Evolutionary conservation across 2,888 invertebrate genomes (phyloP).

Genomic region (Drosophila picticornis): DNA sequence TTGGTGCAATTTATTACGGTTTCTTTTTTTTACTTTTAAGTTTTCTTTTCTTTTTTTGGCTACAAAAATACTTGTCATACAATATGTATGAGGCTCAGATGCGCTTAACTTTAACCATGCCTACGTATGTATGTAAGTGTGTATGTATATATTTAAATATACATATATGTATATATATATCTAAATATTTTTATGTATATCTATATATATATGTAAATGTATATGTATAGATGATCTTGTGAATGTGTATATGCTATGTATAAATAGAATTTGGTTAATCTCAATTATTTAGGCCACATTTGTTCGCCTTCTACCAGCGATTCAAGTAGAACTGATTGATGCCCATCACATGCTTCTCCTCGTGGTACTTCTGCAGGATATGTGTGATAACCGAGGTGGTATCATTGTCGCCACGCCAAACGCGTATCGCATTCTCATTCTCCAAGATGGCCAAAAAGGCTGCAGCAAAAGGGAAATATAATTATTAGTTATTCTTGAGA

Average conservation of each 20-base stretch:
- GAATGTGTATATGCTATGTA: constrained; percentile 43
- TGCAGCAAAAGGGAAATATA: constrained; percentile 56
- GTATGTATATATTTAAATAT: constrained; percentile 29
- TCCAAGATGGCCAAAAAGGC: constrained; percentile 90
- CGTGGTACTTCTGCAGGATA: constrained; percentile 88
- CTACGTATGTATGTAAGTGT: constrained; percentile 28
- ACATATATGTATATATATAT: constrained; percentile 26
- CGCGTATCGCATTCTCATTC: constrained; percentile 87
- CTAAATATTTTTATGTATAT: constrained; percentile 35
- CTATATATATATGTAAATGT: constrained; percentile 17
- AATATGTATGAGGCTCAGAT: constrained; percentile 49
- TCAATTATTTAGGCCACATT: constrained; percentile 69
- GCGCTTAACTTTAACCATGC: constrained; percentile 54
- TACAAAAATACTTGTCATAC: constrained; percentile 70
- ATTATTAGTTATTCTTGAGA: not conserved
- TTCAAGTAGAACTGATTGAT: constrained; percentile 86
- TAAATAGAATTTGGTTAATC: constrained; percentile 75
- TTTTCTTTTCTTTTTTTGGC: constrained; percentile 39
- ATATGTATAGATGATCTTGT: constrained; percentile 29
- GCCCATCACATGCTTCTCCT: constrained; percentile 87
- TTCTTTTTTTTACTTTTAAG: constrained; percentile 5
- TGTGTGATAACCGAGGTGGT: constrained; percentile 89
- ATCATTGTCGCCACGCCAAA: constrained; percentile 90
- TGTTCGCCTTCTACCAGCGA: constrained; percentile 74
- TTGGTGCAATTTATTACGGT: constrained; percentile 57